A percentile compares a stretch with the other conserved stretches of the same genome.
Evolutionary conservation across 2,797 vertebrate genomes (phyloP).

Genomic region (Coregonus ussuriensis): DNA sequence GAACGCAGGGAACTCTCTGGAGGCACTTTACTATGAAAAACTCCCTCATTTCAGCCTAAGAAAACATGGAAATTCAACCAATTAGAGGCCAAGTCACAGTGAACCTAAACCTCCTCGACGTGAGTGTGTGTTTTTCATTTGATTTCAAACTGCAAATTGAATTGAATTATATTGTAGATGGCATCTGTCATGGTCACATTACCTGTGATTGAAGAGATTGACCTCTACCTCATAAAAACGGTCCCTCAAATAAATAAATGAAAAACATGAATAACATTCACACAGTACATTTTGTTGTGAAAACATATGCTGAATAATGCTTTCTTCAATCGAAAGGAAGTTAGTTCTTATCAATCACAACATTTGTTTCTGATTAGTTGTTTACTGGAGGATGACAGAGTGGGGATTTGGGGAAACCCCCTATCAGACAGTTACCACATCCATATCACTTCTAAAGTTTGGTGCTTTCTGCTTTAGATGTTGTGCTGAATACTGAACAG

Average conservation of each 20-base stretch:
- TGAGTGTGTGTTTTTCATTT: neutral
- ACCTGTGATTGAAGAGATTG: neutral
- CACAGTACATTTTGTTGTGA: neutral
- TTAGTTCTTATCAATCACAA: neutral
- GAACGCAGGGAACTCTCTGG: conserved; percentile 15
- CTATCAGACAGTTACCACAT: neutral
- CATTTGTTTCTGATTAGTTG: conserved; percentile 27
- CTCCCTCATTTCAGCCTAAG: conserved; percentile 19
- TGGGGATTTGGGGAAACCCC: neutral
- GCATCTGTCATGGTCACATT: neutral
- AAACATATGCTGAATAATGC: conserved; percentile 1
- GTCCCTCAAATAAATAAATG: no score
- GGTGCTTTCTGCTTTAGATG: neutral
- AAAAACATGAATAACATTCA: neutral
- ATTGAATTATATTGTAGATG: neutral
- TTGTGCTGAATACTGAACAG: conserved; percentile 17
- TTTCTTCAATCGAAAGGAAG: neutral
- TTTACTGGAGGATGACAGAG: conserved; percentile 1
- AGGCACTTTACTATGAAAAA: conserved; percentile 1
- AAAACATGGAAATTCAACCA: conserved; percentile 11
- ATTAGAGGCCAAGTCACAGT: conserved; percentile 16
- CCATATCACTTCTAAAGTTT: neutral
- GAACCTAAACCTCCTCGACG: conserved; percentile 8
- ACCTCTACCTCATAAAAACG: neutral
- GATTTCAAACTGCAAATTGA: neutral